Conservation (phyloP, 2,888 invertebrate genomes). For the Chironomus tentans region DNA sequence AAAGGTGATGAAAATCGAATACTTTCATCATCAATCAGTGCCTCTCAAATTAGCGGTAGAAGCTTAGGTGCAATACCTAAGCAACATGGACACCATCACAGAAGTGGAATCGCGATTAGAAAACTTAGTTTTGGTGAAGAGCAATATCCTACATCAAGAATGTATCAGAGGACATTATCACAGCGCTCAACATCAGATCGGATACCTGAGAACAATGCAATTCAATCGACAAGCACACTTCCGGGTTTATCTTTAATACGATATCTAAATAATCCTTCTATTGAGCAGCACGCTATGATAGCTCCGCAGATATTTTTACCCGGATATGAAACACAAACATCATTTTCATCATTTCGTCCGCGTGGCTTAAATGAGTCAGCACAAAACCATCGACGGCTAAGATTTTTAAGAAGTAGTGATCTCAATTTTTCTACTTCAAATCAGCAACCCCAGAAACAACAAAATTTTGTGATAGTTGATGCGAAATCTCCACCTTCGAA, state of each 20-base stretch:
- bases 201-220: slow-evolving; percentile 33
- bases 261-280: slow-evolving; percentile 28
- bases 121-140: slow-evolving; percentile 25
- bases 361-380: background rate
- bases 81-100: slow-evolving; percentile 41
- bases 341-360: slow-evolving; percentile 17
- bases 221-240: slow-evolving; percentile 38
- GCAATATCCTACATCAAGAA: slow-evolving; percentile 16
- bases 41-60: slow-evolving; percentile 24
- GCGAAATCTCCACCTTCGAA: slow-evolving; percentile 14
- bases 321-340: slow-evolving; percentile 13
- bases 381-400: slow-evolving; percentile 3
- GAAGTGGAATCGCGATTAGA: slow-evolving; percentile 1
- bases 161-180: slow-evolving; percentile 17
- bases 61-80: slow-evolving; percentile 33
- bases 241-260: slow-evolving; percentile 21
- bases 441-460: slow-evolving; percentile 1
- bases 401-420: slow-evolving; percentile 12
- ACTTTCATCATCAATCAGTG: slow-evolving; percentile 19
- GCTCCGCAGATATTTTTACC: slow-evolving; percentile 33
- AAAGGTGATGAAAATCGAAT: slow-evolving; percentile 20
- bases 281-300: slow-evolving; percentile 36
- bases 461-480: slow-evolving; percentile 16
- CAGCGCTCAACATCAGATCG: slow-evolving; percentile 28
- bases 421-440: background rate